These are phyloP conservation scores for Tenualosa thibaudeaui DNA, from an alignment of 2,797 vertebrate genomes.

Conservation along the genomic window DNA sequence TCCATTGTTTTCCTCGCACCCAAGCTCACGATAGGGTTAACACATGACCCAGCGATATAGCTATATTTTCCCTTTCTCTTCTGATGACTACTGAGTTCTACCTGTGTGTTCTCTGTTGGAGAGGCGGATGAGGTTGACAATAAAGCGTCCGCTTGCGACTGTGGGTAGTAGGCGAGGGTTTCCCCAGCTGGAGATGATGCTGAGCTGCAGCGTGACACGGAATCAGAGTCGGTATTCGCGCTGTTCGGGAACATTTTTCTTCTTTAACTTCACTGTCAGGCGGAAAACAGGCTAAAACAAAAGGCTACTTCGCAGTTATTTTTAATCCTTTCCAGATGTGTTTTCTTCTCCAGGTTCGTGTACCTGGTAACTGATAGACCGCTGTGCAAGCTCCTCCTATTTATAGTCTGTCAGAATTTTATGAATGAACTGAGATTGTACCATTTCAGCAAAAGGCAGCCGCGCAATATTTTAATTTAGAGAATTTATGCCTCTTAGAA, in stretches of 20 bases:
- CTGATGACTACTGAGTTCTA: slow-evolving; percentile 54
- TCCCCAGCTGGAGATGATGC: slow-evolving; percentile 86
- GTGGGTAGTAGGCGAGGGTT: slow-evolving; percentile 75
- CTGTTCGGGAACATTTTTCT: slow-evolving; percentile 80
- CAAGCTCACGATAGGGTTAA: background rate
- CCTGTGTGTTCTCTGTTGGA: slow-evolving; percentile 84
- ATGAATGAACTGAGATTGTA: slow-evolving; percentile 84
- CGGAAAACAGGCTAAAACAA: slow-evolving; percentile 30
- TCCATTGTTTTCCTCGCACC: slow-evolving; percentile 1
- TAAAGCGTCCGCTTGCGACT: slow-evolving; percentile 82
- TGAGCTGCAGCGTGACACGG: slow-evolving; percentile 86
- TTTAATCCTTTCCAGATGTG: too few species aligned
- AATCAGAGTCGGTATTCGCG: slow-evolving; percentile 80
- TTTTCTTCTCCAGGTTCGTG: slow-evolving; percentile 71
- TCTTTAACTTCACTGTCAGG: background rate
- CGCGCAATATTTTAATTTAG: slow-evolving; percentile 43
- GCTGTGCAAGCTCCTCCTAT: slow-evolving; percentile 78
- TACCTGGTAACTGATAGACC: slow-evolving; percentile 79
- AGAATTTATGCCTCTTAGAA: background rate
- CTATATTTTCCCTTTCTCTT: background rate
- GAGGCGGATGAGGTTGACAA: slow-evolving; percentile 79
- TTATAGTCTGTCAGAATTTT: slow-evolving; percentile 82
- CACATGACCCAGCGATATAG: background rate
- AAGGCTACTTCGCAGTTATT: slow-evolving; percentile 56
- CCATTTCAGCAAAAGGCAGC: slow-evolving; percentile 67